Evolutionary conservation across 2,113 vertebrate genomes (phyloP).

Genomic region (Lathamus discolor): DNA sequence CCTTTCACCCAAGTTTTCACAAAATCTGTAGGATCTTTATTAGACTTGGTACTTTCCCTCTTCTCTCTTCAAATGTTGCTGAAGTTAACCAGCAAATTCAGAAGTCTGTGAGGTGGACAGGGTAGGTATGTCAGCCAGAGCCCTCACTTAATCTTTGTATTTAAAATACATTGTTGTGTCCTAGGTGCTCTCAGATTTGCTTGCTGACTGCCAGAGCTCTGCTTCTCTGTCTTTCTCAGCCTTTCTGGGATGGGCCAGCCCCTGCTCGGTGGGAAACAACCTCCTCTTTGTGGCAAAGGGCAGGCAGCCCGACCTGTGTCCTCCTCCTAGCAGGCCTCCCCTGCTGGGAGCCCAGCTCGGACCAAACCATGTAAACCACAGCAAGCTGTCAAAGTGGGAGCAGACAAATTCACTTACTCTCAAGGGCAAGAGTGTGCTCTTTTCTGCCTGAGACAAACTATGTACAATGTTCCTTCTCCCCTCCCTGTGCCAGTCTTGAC

Average conservation of each 20-base stretch:
- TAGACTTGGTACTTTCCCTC: not conserved
- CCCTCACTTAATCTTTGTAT: not conserved
- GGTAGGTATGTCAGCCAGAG: not conserved
- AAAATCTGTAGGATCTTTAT: not conserved
- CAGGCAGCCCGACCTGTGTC: not conserved
- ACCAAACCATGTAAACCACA: not conserved
- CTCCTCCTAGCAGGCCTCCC: not conserved
- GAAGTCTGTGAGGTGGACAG: not conserved
- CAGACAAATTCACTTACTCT: not conserved
- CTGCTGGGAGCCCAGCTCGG: not conserved
- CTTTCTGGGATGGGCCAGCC: not conserved
- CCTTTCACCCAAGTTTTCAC: not conserved
- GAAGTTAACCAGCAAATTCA: not conserved
- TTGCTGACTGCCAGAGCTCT: not conserved
- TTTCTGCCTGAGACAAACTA: not conserved
- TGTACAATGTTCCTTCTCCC: not conserved
- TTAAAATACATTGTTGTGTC: not conserved
- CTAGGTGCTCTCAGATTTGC: not conserved
- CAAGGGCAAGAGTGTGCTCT: not conserved
- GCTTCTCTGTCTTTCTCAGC: not conserved
- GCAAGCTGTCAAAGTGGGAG: accelerated
- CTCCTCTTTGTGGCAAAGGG: not conserved
- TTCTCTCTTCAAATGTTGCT: not conserved
- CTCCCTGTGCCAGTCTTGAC: accelerated
- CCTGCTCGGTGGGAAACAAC: not conserved